A percentile compares a stretch with the other conserved stretches of the same genome.
Conservation (phyloP, 2,888 invertebrate species). For the Ormyrus nitidulus region DNA sequence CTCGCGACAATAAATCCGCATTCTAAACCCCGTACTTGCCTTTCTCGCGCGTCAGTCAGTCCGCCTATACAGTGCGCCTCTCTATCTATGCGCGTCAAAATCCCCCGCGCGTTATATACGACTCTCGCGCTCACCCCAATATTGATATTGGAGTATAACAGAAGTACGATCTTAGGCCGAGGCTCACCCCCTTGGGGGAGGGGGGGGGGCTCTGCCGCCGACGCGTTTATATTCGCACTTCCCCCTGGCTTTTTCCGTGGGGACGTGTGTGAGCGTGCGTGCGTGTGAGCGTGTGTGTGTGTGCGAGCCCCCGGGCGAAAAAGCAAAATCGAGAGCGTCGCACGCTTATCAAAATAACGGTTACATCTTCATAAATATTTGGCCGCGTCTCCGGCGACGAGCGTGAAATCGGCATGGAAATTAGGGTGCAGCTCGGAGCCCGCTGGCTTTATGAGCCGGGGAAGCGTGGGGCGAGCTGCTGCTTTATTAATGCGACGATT, state of each 20-base stretch:
- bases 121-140: constrained; percentile 61
- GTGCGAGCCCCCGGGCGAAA: constrained; percentile 9
- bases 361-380: constrained; percentile 76
- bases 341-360: constrained; percentile 74
- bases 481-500: constrained; percentile 45
- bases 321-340: constrained; percentile 17
- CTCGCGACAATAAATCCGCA: constrained; percentile 49
- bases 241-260: constrained; percentile 24
- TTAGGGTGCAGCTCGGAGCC: constrained; percentile 58
- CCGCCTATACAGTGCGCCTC: not conserved
- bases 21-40: constrained; percentile 6
- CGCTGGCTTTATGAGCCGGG: constrained; percentile 24
- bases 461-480: not conserved
- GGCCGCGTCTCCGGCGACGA: constrained; percentile 64
- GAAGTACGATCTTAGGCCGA: constrained; percentile 67
- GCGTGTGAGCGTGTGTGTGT: too few relatives aligned
- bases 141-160: constrained; percentile 70
- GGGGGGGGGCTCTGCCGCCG: constrained; percentile 63
- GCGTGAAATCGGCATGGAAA: constrained; percentile 74
- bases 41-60: constrained; percentile 24
- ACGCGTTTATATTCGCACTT: constrained; percentile 75
- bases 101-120: constrained; percentile 39
- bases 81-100: constrained; percentile 29
- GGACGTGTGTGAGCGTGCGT: too few relatives aligned
- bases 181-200: constrained; percentile 37